These are phyloP conservation scores for Anthoscopus minutus DNA, from an alignment of 2,113 vertebrate species.

Conservation along the genomic window DNA sequence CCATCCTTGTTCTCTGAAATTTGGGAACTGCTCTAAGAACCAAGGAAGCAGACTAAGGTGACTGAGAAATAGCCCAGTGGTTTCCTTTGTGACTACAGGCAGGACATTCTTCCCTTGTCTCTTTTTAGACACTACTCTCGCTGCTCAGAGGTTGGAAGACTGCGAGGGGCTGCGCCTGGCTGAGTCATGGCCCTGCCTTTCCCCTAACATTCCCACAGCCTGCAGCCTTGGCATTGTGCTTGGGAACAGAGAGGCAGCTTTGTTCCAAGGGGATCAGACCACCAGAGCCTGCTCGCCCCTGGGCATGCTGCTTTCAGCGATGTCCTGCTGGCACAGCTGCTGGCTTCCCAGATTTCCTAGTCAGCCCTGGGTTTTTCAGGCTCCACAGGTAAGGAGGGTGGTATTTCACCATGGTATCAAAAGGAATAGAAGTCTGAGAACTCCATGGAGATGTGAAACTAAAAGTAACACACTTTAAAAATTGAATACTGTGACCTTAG, in stretches of 20 bases:
- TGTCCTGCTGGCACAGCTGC: neutral
- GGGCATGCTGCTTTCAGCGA: accelerated
- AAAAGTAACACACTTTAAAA: conserved; percentile 1
- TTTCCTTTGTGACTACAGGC: neutral
- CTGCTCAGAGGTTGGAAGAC: neutral
- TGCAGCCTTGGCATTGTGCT: neutral
- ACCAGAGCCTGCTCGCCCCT: neutral
- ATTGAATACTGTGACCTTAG: neutral
- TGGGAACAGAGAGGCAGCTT: neutral
- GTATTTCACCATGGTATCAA: neutral
- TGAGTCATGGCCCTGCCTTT: neutral
- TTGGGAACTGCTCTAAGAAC: neutral
- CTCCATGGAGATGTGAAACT: neutral
- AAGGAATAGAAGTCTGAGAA: neutral
- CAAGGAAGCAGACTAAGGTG: neutral
- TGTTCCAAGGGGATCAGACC: neutral
- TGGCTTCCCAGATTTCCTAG: neutral
- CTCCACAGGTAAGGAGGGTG: neutral
- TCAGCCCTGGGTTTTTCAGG: neutral
- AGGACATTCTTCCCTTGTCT: neutral
- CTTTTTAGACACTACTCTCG: neutral
- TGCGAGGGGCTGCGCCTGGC: neutral
- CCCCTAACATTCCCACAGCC: neutral
- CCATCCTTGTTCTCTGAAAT: neutral
- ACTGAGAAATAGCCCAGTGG: neutral